These are phyloP conservation scores for Drosophila saltans DNA, from an alignment of 1,140 invertebrate genomes.

Conservation along the genomic window DNA sequence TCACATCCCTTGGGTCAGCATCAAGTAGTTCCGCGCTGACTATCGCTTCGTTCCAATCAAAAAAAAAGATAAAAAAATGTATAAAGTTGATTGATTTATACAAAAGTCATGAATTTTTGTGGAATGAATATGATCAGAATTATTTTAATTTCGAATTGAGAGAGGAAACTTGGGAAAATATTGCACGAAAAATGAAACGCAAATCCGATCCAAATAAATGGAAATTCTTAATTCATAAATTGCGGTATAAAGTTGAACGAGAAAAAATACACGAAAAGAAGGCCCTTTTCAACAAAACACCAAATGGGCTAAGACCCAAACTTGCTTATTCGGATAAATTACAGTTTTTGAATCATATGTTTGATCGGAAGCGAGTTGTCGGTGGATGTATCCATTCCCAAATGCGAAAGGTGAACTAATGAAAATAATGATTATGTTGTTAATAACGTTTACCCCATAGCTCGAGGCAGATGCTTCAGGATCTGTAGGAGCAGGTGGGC, in stretches of 20 bases:
- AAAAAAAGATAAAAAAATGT: constrained; percentile 11
- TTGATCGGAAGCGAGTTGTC: constrained; percentile 20
- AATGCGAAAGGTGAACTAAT: neutral
- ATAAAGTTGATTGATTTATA: constrained; percentile 57
- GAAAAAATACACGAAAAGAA: constrained; percentile 28
- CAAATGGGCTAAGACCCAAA: neutral
- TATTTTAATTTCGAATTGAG: constrained; percentile 51
- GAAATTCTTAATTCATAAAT: constrained; percentile 44
- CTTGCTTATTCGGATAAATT: constrained; percentile 39
- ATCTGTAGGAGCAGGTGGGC: neutral
- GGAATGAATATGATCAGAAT: constrained; percentile 55
- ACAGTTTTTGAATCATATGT: constrained; percentile 51
- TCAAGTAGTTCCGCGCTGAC: neutral
- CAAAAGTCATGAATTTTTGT: constrained; percentile 48
- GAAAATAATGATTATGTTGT: neutral
- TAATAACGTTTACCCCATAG: neutral
- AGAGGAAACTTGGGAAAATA: constrained; percentile 47
- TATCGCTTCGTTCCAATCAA: neutral
- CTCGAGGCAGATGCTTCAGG: neutral
- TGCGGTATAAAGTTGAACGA: constrained; percentile 54
- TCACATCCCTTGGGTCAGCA: neutral
- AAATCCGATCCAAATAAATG: constrained; percentile 38
- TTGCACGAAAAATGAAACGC: constrained; percentile 47
- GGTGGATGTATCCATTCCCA: no score
- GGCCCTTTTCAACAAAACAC: constrained; percentile 18